Percentiles rank a stretch among this genome's conserved stretches.
Conservation (phyloP, 2,888 invertebrate species). For the Metalampra italica region DNA sequence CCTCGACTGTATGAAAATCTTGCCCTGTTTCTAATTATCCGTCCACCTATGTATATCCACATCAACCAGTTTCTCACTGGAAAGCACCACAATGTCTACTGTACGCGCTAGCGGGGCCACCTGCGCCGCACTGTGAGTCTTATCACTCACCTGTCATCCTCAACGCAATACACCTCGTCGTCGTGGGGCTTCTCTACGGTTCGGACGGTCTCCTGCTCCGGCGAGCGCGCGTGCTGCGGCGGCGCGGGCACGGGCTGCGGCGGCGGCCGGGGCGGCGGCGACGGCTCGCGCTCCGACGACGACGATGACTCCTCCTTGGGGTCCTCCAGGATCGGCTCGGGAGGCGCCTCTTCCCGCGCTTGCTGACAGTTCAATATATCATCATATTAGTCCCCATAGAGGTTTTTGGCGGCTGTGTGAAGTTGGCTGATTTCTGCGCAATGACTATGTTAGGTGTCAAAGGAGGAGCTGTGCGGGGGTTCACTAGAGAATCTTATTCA, state of each 20-base stretch:
- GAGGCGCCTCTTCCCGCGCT: conserved; percentile 44
- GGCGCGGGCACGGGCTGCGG: neutral
- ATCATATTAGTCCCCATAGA: too few relatives aligned
- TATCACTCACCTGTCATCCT: conserved; percentile 34
- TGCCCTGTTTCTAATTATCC: too few relatives aligned
- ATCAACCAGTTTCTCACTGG: too few relatives aligned
- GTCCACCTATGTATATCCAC: too few relatives aligned
- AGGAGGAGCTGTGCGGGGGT: too few relatives aligned
- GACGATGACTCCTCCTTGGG: neutral
- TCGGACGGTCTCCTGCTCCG: conserved; percentile 8
- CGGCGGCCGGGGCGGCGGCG: neutral
- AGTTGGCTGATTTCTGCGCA: too few relatives aligned
- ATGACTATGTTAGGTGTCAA: too few relatives aligned
- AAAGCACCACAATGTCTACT: too few relatives aligned
- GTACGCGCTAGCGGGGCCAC: too few relatives aligned
- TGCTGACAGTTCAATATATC: conserved; percentile 20
- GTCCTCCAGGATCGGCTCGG: conserved; percentile 47
- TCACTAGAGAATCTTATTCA: too few relatives aligned
- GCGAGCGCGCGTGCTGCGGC: conserved; percentile 11
- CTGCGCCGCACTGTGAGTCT: neutral
- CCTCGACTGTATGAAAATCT: too few relatives aligned
- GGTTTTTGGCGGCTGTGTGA: too few relatives aligned
- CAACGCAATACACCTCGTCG: conserved; percentile 27
- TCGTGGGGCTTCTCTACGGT: conserved; percentile 10
- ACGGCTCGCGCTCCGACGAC: neutral